Evolutionary conservation across 2,888 invertebrate genomes (phyloP).

Genomic region (Stenichneumon culpator): DNA sequence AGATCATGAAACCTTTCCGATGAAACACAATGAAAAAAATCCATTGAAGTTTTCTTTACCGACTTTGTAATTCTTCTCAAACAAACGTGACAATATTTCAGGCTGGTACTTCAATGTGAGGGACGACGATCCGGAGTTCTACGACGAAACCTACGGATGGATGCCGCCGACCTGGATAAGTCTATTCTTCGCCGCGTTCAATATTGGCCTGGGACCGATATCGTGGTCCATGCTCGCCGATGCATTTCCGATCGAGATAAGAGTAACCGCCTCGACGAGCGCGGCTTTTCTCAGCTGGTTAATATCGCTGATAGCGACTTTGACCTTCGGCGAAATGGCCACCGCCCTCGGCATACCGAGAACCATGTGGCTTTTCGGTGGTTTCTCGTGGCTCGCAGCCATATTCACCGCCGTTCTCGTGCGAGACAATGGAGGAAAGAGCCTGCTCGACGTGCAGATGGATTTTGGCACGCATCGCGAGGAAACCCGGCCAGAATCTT

Average conservation of each 20-base stretch:
- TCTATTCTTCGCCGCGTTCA: conserved; percentile 77
- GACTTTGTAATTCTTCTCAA: not conserved
- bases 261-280: conserved; percentile 70
- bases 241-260: conserved; percentile 77
- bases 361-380: conserved; percentile 76
- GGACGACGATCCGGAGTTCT: conserved; percentile 75
- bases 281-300: conserved; percentile 76
- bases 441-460: conserved; percentile 76
- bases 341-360: conserved; percentile 71
- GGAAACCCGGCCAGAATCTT: conserved; percentile 23
- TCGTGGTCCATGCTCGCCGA: conserved; percentile 81
- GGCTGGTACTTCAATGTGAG: conserved; percentile 77
- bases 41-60: not conserved
- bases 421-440: conserved; percentile 75
- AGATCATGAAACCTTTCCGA: not conserved
- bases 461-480: conserved; percentile 69
- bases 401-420: conserved; percentile 73
- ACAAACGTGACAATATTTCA: conserved; percentile 48
- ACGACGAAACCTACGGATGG: conserved; percentile 79
- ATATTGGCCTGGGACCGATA: conserved; percentile 80
- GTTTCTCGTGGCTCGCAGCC: conserved; percentile 74
- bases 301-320: conserved; percentile 74
- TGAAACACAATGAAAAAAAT: not conserved
- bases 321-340: conserved; percentile 75
- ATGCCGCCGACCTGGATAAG: conserved; percentile 77